Percentiles rank a stretch among this genome's conserved stretches.
Conservation (phyloP, 92 coral and sea anemone genomes). For the Plumapathes pennacea region DNA sequence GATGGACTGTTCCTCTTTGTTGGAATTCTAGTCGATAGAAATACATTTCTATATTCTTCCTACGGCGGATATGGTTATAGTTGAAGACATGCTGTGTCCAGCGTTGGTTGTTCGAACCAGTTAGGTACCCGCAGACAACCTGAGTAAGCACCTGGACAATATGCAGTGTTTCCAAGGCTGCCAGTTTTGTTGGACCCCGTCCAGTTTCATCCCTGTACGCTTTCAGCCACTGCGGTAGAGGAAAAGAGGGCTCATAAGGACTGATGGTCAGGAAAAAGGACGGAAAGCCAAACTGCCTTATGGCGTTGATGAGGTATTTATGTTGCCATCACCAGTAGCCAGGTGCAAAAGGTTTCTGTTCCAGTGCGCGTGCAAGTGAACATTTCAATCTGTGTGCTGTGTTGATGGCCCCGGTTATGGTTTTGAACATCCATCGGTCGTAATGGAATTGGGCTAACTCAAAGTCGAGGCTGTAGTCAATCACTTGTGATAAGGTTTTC, state of each 20-base stretch:
- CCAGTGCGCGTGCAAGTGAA: not conserved
- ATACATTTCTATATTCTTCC: too few species aligned
- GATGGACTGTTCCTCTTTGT: slow-evolving; percentile 1
- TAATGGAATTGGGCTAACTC: not conserved
- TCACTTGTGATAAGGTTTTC: too few species aligned
- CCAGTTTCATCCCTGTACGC: too few species aligned
- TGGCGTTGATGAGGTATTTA: not conserved
- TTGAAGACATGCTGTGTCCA: too few species aligned
- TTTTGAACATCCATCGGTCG: not conserved
- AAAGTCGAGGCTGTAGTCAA: too few species aligned
- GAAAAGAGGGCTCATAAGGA: not conserved
- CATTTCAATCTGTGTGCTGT: not conserved
- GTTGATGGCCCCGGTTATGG: not conserved
- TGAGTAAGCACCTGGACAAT: too few species aligned
- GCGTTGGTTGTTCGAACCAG: too few species aligned
- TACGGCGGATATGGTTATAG: too few species aligned
- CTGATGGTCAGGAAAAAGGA: not conserved
- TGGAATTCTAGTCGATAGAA: too few species aligned
- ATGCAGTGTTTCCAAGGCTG: too few species aligned
- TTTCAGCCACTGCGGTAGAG: slow-evolving; percentile 1
- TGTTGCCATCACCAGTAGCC: slow-evolving; percentile 2
- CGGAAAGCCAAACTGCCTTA: not conserved
- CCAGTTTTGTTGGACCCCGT: too few species aligned
- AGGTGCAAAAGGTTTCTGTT: not conserved
- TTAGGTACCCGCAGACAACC: too few species aligned